phyloP scores from a whole-genome alignment of 1,140 invertebrate species.

The Drosophila nigromelanica region DNA sequence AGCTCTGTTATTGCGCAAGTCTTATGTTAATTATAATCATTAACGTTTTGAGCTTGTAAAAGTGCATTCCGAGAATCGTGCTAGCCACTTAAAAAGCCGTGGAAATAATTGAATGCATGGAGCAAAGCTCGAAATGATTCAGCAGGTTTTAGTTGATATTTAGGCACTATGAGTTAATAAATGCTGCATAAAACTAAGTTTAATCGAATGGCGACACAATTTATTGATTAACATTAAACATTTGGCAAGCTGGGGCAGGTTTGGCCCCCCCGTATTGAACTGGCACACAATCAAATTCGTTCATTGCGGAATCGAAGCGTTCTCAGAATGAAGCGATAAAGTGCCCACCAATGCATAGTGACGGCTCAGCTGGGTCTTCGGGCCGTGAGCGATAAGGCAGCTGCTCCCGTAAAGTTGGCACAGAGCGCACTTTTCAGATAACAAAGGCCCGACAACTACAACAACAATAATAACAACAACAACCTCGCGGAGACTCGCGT shows the following conservation, averaged over 20 bases:
- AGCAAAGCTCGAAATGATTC: constrained; percentile 15
- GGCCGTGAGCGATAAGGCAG: constrained; percentile 14
- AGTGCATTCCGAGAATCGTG: constrained; percentile 24
- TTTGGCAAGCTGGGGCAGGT: not conserved
- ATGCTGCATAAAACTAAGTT: not conserved
- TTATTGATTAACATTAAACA: constrained; percentile 8
- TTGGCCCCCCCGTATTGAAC: not conserved
- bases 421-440: constrained; percentile 56
- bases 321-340: constrained; percentile 22
- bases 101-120: constrained; percentile 4
- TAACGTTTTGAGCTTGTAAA: constrained; percentile 5
- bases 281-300: constrained; percentile 29
- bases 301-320: constrained; percentile 23
- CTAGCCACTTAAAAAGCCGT: constrained; percentile 21
- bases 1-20: not conserved
- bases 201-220: constrained; percentile 4
- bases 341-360: not conserved
- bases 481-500: constrained; percentile 16
- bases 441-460: constrained; percentile 33
- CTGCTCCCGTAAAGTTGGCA: constrained; percentile 52
- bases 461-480: constrained; percentile 30
- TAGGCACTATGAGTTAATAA: not conserved
- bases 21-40: constrained; percentile 37
- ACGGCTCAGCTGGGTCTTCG: constrained; percentile 17
- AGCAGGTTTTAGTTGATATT: not conserved